Evolutionary conservation across 2,888 invertebrate genomes (phyloP).

Genomic region (Agrotis exclamationis): DNA sequence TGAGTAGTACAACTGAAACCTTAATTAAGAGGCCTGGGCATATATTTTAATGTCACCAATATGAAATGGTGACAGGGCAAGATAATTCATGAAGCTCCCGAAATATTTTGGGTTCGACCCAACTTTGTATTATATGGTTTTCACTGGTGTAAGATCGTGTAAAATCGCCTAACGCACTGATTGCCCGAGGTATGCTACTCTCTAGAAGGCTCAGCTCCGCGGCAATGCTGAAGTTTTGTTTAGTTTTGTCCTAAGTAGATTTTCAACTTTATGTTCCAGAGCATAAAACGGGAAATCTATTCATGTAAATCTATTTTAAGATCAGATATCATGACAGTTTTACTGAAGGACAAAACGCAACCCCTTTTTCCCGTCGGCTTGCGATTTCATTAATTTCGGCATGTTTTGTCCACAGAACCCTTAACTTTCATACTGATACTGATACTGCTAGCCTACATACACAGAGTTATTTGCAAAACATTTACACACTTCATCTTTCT

Average conservation of each 20-base stretch:
- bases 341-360: slow-evolving; percentile 9
- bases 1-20: background rate
- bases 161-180: slow-evolving; percentile 18
- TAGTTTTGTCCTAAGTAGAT: too few relatives aligned
- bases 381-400: background rate
- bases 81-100: slow-evolving; percentile 58
- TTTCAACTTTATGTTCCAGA: too few relatives aligned
- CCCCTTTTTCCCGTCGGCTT: background rate
- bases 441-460: too few relatives aligned
- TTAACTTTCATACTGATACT: background rate
- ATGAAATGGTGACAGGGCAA: slow-evolving; percentile 42
- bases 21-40: slow-evolving; percentile 19
- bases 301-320: too few relatives aligned
- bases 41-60: slow-evolving; percentile 46
- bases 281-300: too few relatives aligned
- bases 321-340: slow-evolving; percentile 3
- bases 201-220: too few relatives aligned
- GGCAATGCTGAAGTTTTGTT: too few relatives aligned
- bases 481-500: too few relatives aligned
- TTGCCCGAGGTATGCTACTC: slow-evolving; percentile 2
- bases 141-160: background rate
- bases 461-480: too few relatives aligned
- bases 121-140: slow-evolving; percentile 18
- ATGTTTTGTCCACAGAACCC: background rate
- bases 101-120: slow-evolving; percentile 24